Conservation (phyloP, 2,888 invertebrate genomes). For the Metallyticus violacea region DNA sequence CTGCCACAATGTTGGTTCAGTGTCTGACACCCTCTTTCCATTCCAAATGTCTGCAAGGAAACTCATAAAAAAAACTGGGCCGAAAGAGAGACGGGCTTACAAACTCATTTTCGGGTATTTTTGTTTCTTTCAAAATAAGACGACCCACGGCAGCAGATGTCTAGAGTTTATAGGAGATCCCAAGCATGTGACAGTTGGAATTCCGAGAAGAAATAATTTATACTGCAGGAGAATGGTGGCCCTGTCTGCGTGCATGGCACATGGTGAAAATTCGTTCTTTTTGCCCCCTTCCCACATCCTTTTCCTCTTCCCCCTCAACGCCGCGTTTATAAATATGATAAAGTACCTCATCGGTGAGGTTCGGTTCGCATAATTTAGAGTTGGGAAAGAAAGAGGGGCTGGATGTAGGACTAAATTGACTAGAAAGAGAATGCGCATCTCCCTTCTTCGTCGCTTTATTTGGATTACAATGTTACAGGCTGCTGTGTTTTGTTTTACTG, state of each 20-base stretch:
- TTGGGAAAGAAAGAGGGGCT: not conserved
- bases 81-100: not conserved
- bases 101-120: constrained; percentile 15
- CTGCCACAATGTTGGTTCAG: not conserved
- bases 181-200: not conserved
- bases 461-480: not conserved
- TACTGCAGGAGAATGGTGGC: too few species aligned
- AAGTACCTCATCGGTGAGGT: not conserved
- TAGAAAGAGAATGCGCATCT: not conserved
- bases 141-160: not conserved
- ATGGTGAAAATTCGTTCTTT: not conserved
- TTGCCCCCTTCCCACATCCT: too few species aligned
- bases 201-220: not conserved
- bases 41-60: not conserved
- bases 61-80: not conserved
- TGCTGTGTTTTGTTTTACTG: not conserved
- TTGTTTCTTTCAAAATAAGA: constrained; percentile 2
- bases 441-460: not conserved
- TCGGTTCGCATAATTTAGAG: constrained; percentile 5
- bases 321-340: constrained; percentile 8
- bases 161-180: not conserved
- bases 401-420: not conserved
- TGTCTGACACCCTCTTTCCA: not conserved
- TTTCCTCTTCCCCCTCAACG: not conserved
- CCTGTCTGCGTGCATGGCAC: not conserved